These are phyloP conservation scores for Scotopteryx bipunctaria DNA, from an alignment of 2,888 invertebrate genomes.

Conservation along the genomic window DNA sequence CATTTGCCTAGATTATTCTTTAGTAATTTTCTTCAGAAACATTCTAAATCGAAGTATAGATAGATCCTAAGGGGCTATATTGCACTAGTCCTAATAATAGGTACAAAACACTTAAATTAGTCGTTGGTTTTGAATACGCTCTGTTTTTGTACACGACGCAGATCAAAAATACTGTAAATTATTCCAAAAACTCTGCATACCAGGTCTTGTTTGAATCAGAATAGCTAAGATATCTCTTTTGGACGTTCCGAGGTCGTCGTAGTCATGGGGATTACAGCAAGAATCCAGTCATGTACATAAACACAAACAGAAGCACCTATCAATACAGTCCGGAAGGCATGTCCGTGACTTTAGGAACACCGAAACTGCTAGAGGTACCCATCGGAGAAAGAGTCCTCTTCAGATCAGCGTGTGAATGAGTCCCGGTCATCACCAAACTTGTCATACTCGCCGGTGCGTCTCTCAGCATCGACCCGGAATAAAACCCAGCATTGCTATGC, in stretches of 20 bases:
- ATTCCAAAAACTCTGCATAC: too few species aligned
- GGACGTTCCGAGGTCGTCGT: too few species aligned
- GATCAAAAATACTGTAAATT: too few species aligned
- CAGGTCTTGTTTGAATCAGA: too few species aligned
- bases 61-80: slow-evolving; percentile 61
- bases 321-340: slow-evolving; percentile 89
- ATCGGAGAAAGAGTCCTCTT: slow-evolving; percentile 72
- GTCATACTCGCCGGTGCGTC: slow-evolving; percentile 79
- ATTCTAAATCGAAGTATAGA: slow-evolving; percentile 23
- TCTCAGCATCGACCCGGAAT: slow-evolving; percentile 82
- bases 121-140: slow-evolving; percentile 75
- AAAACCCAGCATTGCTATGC: slow-evolving; percentile 85
- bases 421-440: slow-evolving; percentile 71
- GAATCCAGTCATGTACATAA: slow-evolving; percentile 13
- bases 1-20: not conserved
- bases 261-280: not conserved
- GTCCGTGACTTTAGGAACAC: slow-evolving; percentile 86
- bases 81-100: slow-evolving; percentile 75
- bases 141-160: slow-evolving; percentile 29
- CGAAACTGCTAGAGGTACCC: slow-evolving; percentile 63
- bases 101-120: slow-evolving; percentile 74
- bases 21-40: slow-evolving; percentile 24
- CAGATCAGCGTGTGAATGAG: slow-evolving; percentile 73
- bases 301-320: slow-evolving; percentile 40
- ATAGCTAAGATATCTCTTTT: too few species aligned